Base-by-base conservation (phyloP, 2,888 invertebrate species). In the Stenodera caucasica region DNA sequence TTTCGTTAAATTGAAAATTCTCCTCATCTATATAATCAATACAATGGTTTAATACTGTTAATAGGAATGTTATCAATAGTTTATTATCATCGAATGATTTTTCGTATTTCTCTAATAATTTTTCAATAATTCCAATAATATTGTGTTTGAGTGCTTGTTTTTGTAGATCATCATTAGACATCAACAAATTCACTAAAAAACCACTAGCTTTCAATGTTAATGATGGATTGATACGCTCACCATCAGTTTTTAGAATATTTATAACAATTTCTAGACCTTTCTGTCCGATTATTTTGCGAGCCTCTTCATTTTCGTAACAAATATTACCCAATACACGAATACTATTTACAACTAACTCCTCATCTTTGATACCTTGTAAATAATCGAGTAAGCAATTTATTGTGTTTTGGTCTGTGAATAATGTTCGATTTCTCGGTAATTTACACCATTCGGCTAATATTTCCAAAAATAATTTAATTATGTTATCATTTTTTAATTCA, bases 291-390 rank as follows among this genome's bases (percentile, higher is more conserved):
- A 88, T 77, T 61, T 83, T 83, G 65, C 88, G 82, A 15, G 87
- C 85, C 71, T 84, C 82, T 82, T 93, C 90, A 81, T 94, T 93
- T 75, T 94, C 90, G 78, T 90, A 95, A 77, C 93, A 94, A 74
- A 96, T 88, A 79, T 96, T 96, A 35, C 94, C 95, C 21, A 96
- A 82, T 2, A 93, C 92, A 72, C 95, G 84, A 69, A 91, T 91
- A 40, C 89, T 86, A 76, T 95, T 93, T 67, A 88, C 92, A 67
- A 88, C 88, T 8, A 88, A 60, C 15, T 72, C 60, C 54, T 74
- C 81, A 55, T 88, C 77, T 65, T 87, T 85, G 63, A 84, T 74
- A 61, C 80, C 81, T 11, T 84, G 81, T 56, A 90, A 75, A 66
- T 86, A 81, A 55, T 82, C 79, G 57, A 89, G 76, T 65, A 90